These are phyloP conservation scores for Merodon equestris DNA, from an alignment of 2,888 invertebrate species.

Conservation along the genomic window DNA sequence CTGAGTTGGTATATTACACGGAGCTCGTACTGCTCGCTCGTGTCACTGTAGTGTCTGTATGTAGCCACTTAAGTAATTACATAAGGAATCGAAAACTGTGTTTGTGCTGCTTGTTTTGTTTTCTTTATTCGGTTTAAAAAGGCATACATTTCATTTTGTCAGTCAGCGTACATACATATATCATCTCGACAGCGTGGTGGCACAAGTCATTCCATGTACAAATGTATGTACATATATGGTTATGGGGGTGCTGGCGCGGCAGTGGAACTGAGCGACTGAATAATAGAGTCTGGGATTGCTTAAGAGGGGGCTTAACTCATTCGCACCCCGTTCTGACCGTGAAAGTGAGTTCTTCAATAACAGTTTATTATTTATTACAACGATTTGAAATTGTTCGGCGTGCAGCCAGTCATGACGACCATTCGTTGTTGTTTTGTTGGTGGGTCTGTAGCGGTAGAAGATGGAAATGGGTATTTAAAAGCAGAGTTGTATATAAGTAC, in stretches of 20 bases:
- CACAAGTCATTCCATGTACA: conserved; percentile 17
- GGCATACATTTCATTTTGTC: conserved; percentile 33
- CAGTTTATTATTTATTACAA: conserved; percentile 47
- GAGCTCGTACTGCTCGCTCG: too few relatives aligned
- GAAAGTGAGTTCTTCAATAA: conserved; percentile 40
- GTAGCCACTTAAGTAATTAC: too few relatives aligned
- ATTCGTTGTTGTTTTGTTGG: not conserved
- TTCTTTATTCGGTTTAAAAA: not conserved
- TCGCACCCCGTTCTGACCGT: conserved; percentile 54
- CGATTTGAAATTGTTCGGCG: conserved; percentile 37
- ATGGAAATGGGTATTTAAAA: conserved; percentile 28
- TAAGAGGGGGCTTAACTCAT: conserved; percentile 45
- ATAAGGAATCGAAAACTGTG: too few relatives aligned
- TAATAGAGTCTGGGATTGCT: conserved; percentile 34
- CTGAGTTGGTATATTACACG: too few relatives aligned
- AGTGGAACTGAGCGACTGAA: conserved; percentile 13
- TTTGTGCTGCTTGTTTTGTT: too few relatives aligned
- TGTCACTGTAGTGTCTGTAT: too few relatives aligned
- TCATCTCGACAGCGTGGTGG: conserved; percentile 27
- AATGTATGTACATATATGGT: not conserved
- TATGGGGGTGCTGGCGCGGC: not conserved
- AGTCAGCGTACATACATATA: conserved; percentile 38
- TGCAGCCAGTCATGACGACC: conserved; percentile 13
- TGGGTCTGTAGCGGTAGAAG: conserved; percentile 10
- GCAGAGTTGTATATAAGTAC: conserved; percentile 1